Percentiles rank a stretch among this genome's conserved stretches.
phyloP scores from a whole-genome alignment of 2,888 invertebrate genomes.

The Nomada goodeniana region DNA sequence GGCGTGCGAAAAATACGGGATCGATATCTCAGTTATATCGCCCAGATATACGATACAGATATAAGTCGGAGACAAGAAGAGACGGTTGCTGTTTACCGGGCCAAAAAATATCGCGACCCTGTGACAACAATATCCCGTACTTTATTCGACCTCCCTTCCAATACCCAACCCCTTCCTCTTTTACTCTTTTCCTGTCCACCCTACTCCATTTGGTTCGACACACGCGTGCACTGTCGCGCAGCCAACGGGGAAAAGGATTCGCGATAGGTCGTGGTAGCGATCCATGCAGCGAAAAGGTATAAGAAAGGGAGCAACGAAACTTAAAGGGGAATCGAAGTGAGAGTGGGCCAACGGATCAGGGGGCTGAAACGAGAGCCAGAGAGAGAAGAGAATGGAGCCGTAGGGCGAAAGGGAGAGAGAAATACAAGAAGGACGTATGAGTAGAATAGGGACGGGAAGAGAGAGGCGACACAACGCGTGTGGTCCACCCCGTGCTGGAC shows the following conservation, averaged over 20 bases:
- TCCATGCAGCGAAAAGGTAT: conserved; percentile 31
- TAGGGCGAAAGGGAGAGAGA: neutral
- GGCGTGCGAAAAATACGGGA: too few species aligned
- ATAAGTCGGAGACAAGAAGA: conserved; percentile 9
- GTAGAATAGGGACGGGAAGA: conserved; percentile 36
- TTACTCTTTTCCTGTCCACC: conserved; percentile 33
- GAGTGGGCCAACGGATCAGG: conserved; percentile 35
- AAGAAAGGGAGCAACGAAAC: conserved; percentile 33
- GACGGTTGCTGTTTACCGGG: neutral
- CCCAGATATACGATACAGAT: neutral
- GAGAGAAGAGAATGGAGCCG: conserved; percentile 25
- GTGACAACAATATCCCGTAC: conserved; percentile 30
- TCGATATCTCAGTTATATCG: too few species aligned
- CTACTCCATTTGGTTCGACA: neutral
- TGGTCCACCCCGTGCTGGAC: conserved; percentile 75
- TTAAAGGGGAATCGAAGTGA: conserved; percentile 35
- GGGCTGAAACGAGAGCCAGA: conserved; percentile 14
- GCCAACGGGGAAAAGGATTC: conserved; percentile 34
- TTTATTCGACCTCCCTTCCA: conserved; percentile 26
- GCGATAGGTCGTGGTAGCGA: conserved; percentile 39
- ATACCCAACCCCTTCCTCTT: neutral
- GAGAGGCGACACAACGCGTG: conserved; percentile 78
- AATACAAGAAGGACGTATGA: conserved; percentile 13
- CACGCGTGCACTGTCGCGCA: conserved; percentile 31
- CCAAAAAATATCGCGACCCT: neutral